Evolutionary conservation across 2,888 invertebrate genomes (phyloP).

Genomic region (Heteromurus nitidus): DNA sequence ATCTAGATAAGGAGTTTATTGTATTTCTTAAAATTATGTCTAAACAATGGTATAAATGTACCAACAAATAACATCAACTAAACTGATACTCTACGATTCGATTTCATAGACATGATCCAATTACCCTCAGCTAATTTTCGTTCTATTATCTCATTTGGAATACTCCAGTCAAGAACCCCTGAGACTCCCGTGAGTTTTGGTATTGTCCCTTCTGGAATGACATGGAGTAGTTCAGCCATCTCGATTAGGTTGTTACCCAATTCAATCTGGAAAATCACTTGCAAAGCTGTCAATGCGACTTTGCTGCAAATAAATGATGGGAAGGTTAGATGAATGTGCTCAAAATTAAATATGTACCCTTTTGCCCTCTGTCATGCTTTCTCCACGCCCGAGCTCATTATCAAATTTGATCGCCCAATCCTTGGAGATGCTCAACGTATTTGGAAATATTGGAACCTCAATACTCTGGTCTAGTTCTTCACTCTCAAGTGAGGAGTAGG

Average conservation of each 20-base stretch:
- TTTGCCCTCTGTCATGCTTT: not conserved
- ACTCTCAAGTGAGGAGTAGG: too few species aligned
- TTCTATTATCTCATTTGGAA: too few species aligned
- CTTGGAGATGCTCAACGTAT: constrained; percentile 7
- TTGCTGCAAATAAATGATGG: not conserved
- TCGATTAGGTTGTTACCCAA: constrained; percentile 3
- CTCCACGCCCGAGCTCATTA: constrained; percentile 4
- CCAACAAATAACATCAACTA: not conserved
- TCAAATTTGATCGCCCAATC: constrained; percentile 14
- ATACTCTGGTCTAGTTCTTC: not conserved
- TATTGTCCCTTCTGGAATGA: not conserved
- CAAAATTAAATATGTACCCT: not conserved
- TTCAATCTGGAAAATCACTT: constrained; percentile 2
- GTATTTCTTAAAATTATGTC: not conserved
- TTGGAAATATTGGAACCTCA: not conserved
- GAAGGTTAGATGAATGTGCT: not conserved
- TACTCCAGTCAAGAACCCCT: not conserved
- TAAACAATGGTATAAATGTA: not conserved
- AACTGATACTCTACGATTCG: too few species aligned
- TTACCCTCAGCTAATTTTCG: too few species aligned
- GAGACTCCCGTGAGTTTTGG: not conserved
- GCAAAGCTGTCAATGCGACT: not conserved
- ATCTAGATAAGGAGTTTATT: not conserved
- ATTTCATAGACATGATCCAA: too few species aligned
- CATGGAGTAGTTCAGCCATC: constrained; percentile 10